Evolutionary conservation across 2,113 vertebrate genomes (phyloP).

Genomic region (Grallaria varia): DNA sequence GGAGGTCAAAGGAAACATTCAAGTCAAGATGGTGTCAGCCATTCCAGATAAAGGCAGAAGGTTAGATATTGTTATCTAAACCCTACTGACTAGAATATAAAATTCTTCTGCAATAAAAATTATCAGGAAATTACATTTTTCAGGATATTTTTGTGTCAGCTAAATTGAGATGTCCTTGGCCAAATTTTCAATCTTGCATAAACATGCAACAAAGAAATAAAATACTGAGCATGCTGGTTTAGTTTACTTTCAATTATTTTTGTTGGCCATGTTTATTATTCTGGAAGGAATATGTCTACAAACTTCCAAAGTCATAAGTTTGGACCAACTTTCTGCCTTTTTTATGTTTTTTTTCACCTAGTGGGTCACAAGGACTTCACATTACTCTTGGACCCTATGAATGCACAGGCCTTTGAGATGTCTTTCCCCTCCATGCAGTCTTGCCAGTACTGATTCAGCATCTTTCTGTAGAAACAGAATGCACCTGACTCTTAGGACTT

Average conservation of each 20-base stretch:
- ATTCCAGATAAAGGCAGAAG: not conserved
- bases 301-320: not conserved
- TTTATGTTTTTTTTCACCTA: not conserved
- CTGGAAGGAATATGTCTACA: not conserved
- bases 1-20: not conserved
- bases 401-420: not conserved
- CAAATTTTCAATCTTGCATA: not conserved
- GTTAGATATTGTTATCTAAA: not conserved
- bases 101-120: not conserved
- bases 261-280: not conserved
- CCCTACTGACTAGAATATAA: not conserved
- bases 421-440: not conserved
- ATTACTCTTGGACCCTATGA: not conserved
- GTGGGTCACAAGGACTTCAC: not conserved
- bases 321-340: not conserved
- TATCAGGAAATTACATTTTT: not conserved
- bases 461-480: not conserved
- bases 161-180: not conserved
- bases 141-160: not conserved
- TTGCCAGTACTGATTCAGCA: not conserved
- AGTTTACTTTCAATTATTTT: not conserved
- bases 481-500: not conserved
- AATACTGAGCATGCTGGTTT: not conserved
- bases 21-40: not conserved
- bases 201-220: not conserved